Conservation (phyloP, 30 jellyfish, hydroid and myxozoan genomes). For the Chironex yamaguchii region DNA sequence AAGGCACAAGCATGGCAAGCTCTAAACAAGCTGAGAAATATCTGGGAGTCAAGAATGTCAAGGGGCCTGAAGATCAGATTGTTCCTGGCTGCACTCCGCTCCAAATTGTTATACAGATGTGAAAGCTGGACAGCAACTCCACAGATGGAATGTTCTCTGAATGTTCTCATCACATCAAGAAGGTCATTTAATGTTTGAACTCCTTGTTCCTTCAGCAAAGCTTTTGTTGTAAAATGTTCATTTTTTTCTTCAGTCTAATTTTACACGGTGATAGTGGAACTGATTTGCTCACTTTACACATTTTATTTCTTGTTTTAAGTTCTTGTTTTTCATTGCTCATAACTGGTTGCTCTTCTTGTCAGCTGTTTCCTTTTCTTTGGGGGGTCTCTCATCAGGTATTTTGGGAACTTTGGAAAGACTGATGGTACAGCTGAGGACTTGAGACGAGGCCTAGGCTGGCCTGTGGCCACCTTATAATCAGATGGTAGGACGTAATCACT, state of each 20-base stretch:
- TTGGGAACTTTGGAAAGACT: conserved; percentile 33
- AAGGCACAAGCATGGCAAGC: too few relatives aligned
- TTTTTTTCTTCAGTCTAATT: neutral
- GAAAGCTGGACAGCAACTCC: too few relatives aligned
- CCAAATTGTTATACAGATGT: too few relatives aligned
- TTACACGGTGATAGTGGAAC: neutral
- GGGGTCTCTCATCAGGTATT: conserved; percentile 24
- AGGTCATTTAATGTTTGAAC: neutral
- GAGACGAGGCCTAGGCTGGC: conserved; percentile 35
- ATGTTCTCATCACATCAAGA: neutral
- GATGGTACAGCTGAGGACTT: conserved; percentile 36
- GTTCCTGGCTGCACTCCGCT: too few relatives aligned
- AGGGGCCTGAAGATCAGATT: too few relatives aligned
- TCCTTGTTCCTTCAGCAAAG: conserved; percentile 11
- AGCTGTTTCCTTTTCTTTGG: neutral
- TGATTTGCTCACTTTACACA: neutral
- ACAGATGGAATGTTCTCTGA: too few relatives aligned
- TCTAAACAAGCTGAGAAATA: too few relatives aligned
- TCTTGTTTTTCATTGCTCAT: neutral
- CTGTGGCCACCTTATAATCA: too few relatives aligned
- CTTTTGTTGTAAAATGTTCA: conserved; percentile 21
- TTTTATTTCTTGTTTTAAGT: neutral
- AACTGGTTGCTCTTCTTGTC: neutral
- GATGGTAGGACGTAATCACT: too few relatives aligned
- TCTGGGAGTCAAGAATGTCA: too few relatives aligned